Evolutionary conservation across 2,888 invertebrate genomes (phyloP).

Genomic region (Microctonus aethiopoides): DNA sequence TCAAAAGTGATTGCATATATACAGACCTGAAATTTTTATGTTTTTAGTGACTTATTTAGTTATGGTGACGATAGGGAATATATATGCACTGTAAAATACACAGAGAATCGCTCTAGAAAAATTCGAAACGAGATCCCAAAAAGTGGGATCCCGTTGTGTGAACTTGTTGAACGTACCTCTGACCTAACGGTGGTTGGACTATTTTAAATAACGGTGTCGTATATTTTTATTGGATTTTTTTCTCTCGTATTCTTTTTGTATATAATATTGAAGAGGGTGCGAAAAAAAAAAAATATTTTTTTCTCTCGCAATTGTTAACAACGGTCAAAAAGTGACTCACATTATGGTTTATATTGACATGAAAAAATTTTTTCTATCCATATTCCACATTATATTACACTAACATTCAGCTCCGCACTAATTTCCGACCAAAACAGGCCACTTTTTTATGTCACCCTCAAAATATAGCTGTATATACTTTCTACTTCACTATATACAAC

Average conservation of each 20-base stretch:
- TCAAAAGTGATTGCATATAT: not conserved
- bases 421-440: slow-evolving; percentile 63
- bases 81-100: not conserved
- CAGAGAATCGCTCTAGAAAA: slow-evolving; percentile 38
- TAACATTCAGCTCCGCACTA: slow-evolving; percentile 46
- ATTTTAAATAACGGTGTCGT: slow-evolving; percentile 63
- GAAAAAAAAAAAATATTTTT: not conserved
- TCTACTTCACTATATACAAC: too few species aligned
- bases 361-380: slow-evolving; percentile 18
- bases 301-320: not conserved
- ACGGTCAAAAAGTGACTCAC: not conserved
- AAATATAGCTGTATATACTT: too few species aligned
- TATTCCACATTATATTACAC: slow-evolving; percentile 1
- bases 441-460: slow-evolving; percentile 47
- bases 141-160: slow-evolving; percentile 58
- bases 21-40: slow-evolving; percentile 50
- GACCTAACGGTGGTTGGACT: slow-evolving; percentile 55
- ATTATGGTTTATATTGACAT: not conserved
- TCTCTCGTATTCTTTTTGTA: slow-evolving; percentile 4
- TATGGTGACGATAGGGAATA: not conserved
- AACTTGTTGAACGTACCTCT: slow-evolving; percentile 40
- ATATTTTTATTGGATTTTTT: slow-evolving; percentile 59
- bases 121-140: slow-evolving; percentile 56
- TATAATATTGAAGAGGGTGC: not conserved
- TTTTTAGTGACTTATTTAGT: slow-evolving; percentile 43